phyloP scores from a whole-genome alignment of 2,113 vertebrate species.

The Ancistrus triradiatus region DNA sequence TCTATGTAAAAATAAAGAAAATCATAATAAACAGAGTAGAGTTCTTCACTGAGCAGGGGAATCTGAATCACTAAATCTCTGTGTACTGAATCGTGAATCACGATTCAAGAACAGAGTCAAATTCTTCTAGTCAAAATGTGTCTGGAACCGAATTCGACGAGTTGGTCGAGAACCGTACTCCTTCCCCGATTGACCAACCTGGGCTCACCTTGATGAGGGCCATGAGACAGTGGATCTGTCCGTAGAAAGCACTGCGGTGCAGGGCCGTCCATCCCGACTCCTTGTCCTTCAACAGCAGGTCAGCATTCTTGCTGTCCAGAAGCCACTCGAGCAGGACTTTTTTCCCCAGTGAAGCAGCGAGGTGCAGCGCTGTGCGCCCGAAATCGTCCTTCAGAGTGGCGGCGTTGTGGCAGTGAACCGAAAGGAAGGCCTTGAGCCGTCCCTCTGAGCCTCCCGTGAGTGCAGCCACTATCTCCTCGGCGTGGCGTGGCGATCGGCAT shows the following conservation, averaged over 20 bases:
- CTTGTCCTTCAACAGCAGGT: conserved; percentile 82
- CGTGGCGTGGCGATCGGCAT: conserved; percentile 87
- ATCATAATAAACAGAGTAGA: too few species aligned
- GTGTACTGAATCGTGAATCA: too few species aligned
- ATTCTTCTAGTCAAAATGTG: too few species aligned
- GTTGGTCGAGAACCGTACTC: too few species aligned
- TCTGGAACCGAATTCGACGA: too few species aligned
- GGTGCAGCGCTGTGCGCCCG: conserved; percentile 85
- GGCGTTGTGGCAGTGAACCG: conserved; percentile 85
- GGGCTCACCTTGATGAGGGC: conserved; percentile 80
- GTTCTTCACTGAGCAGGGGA: too few species aligned
- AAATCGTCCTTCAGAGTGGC: conserved; percentile 81
- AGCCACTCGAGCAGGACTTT: conserved; percentile 87
- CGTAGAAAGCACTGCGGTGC: conserved; percentile 93
- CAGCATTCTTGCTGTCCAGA: conserved; percentile 79
- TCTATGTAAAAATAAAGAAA: too few species aligned
- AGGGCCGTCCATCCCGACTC: conserved; percentile 95
- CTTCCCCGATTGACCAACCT: too few species aligned
- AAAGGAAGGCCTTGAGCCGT: conserved; percentile 82
- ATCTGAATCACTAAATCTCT: neutral
- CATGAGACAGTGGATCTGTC: conserved; percentile 91
- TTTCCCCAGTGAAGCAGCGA: conserved; percentile 87
- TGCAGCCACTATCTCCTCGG: conserved; percentile 82
- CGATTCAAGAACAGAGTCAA: too few species aligned
- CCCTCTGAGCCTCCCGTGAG: conserved; percentile 83